Base-by-base conservation (phyloP, 64 coral and sea anemone genomes). In the Pocillopora damicornis region DNA sequence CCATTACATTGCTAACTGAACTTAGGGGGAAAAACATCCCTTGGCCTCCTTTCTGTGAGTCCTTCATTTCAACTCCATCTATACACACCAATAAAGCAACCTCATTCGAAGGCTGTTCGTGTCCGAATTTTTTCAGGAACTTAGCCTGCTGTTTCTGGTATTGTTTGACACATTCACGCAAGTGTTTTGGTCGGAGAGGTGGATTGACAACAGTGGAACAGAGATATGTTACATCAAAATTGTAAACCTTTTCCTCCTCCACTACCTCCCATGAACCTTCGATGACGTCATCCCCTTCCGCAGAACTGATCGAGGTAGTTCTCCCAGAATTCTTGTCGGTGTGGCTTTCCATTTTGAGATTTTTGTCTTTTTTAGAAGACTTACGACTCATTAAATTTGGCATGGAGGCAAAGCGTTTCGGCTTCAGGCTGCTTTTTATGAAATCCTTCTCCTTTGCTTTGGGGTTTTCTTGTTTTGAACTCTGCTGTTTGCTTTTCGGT, bases 151-250 rank as follows among this genome's bases (percentile, higher is more conserved):
- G 88, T 86, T 99, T 99, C 22, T 90, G 90, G 75, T 86, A 92
- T 72, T 99, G 97, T 99, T 99, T 99, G 0, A 95, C 89, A 22
- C 93, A 99, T n/a, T 99, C 93, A 2, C 90, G 88, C 58, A 99
- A 86, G 74, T 99, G 97, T 76, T 99, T 99, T 37, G 93, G 93
- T 23, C 91, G 87, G 7, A 99, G 26, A 4, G 93, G 97, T 2
- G 97, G 97, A 60, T 95, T 99, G 4, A 95, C 86, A 3, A 99
- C 91, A 0, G 93, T 99, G 4, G 97, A 99, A 65, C 93, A 95
- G 11, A 99, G 91, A 86, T 99, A 99, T 0, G 81, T 88, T 13
- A 80, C 86, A n/a, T 78, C 68, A 35, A 95, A 99, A 72, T 63
- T 90, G 42, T 90, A 93, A 10, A 88, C 91, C 66, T 85, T 92